These are phyloP conservation scores for Ethmia dodecea DNA, from an alignment of 2,888 invertebrate genomes.

Conservation along the genomic window DNA sequence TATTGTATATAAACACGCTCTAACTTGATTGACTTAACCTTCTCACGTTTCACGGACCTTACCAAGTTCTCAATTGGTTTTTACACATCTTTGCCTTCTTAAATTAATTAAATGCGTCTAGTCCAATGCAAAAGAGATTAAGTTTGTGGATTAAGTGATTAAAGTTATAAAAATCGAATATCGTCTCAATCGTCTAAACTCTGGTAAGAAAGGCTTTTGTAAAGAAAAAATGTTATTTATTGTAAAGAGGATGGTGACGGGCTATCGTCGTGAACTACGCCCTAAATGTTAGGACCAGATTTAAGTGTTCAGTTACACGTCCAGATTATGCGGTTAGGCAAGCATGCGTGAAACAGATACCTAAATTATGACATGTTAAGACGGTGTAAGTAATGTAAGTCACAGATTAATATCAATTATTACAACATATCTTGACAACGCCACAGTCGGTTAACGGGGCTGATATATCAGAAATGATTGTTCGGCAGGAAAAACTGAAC, in stretches of 20 bases:
- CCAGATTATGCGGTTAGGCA: slow-evolving; percentile 70
- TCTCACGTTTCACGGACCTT: slow-evolving; percentile 37
- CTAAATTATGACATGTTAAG: slow-evolving; percentile 47
- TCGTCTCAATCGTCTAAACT: slow-evolving; percentile 44
- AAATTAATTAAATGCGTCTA: slow-evolving; percentile 73
- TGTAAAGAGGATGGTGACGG: slow-evolving; percentile 39
- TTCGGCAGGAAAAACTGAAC: background rate
- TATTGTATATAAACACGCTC: slow-evolving; percentile 57
- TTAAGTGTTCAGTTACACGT: slow-evolving; percentile 71
- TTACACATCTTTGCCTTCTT: slow-evolving; percentile 74
- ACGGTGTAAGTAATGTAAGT: slow-evolving; percentile 19
- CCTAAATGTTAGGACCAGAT: slow-evolving; percentile 60
- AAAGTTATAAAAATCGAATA: too few species aligned
- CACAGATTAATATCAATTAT: slow-evolving; percentile 13
- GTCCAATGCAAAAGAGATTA: slow-evolving; percentile 76
- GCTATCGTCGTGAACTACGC: slow-evolving; percentile 39
- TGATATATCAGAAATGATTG: background rate
- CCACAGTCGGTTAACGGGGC: slow-evolving; percentile 31
- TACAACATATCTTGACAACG: slow-evolving; percentile 46
- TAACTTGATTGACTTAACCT: slow-evolving; percentile 31
- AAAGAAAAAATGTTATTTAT: slow-evolving; percentile 39
- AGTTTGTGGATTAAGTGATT: slow-evolving; percentile 64
- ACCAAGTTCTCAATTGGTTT: slow-evolving; percentile 58
- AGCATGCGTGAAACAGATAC: slow-evolving; percentile 67
- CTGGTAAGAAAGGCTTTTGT: slow-evolving; percentile 48